phyloP scores from a whole-genome alignment of 2,113 vertebrate species.

The Onychorhynchus coronatus region DNA sequence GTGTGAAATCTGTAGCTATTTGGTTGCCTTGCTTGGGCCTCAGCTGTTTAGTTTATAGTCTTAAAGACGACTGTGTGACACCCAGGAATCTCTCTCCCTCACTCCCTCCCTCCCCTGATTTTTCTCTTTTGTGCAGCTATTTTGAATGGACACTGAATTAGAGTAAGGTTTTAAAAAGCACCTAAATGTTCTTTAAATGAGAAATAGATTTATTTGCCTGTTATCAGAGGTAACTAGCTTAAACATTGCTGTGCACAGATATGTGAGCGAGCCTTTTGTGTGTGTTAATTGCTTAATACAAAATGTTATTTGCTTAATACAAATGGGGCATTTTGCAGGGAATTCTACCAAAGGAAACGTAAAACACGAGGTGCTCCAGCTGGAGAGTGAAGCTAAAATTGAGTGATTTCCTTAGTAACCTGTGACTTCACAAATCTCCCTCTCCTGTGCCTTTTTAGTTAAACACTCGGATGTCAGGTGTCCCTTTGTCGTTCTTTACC shows the following conservation, averaged over 20 bases:
- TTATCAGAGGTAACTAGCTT: not conserved
- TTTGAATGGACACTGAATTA: not conserved
- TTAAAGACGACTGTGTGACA: not conserved
- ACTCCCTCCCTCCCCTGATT: not conserved
- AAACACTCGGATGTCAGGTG: constrained; percentile 67
- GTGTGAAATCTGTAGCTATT: not conserved
- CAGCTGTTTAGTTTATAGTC: not conserved
- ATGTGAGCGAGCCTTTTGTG: not conserved
- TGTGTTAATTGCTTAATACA: not conserved
- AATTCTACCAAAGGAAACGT: not conserved
- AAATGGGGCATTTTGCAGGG: not conserved
- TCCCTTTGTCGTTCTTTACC: constrained; percentile 67
- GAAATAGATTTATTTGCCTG: not conserved
- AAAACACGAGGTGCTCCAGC: not conserved
- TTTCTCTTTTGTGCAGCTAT: not conserved
- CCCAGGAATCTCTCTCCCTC: not conserved
- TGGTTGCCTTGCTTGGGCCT: constrained; percentile 54
- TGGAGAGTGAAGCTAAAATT: constrained; percentile 51
- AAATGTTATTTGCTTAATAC: not conserved
- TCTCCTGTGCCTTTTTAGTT: constrained; percentile 61
- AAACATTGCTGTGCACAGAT: not conserved
- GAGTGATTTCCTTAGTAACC: constrained; percentile 75
- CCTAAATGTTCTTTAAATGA: not conserved
- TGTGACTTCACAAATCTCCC: constrained; percentile 73
- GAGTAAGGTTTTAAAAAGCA: constrained; percentile 13